Evolutionary conservation across 1,140 invertebrate species (phyloP).

Genomic region (Drosophila ogumai): DNA sequence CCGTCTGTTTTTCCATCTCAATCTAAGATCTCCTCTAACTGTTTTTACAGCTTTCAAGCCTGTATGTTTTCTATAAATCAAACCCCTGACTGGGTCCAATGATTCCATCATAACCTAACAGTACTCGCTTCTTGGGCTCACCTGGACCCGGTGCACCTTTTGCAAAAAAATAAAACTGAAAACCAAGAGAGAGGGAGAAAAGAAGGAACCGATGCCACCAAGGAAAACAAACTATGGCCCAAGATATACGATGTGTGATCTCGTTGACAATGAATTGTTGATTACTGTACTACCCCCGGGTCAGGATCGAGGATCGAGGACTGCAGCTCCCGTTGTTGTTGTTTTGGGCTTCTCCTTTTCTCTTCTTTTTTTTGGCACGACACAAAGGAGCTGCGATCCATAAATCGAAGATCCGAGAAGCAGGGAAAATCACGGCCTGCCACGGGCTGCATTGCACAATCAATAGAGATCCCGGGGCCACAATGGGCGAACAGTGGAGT

Average conservation of each 20-base stretch:
- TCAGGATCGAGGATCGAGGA: constrained; percentile 11
- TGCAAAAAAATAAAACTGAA: constrained; percentile 54
- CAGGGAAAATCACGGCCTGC: constrained; percentile 73
- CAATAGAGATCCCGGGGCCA: constrained; percentile 53
- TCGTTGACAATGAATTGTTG: constrained; percentile 84
- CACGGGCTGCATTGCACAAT: constrained; percentile 82
- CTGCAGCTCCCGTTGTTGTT: constrained; percentile 47
- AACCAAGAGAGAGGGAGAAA: background rate
- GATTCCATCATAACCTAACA: constrained; percentile 22
- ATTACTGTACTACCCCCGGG: constrained; percentile 57
- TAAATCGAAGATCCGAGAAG: constrained; percentile 43
- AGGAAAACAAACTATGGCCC: constrained; percentile 70
- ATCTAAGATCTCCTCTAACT: background rate
- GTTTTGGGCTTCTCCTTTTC: constrained; percentile 19
- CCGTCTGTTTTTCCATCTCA: background rate
- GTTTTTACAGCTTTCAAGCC: constrained; percentile 31
- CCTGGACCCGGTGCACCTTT: constrained; percentile 73
- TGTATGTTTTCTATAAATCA: background rate
- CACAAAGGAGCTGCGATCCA: constrained; percentile 46
- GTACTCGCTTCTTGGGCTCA: constrained; percentile 23
- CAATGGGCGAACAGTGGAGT: constrained; percentile 71
- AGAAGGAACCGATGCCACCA: constrained; percentile 51
- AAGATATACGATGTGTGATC: constrained; percentile 84
- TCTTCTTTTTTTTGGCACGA: constrained; percentile 39
- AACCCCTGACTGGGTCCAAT: background rate